Evolutionary conservation across 2,888 invertebrate genomes (phyloP), one percentile per base, ranked within the genome.

Genomic region (Coremacera marginata): DNA sequence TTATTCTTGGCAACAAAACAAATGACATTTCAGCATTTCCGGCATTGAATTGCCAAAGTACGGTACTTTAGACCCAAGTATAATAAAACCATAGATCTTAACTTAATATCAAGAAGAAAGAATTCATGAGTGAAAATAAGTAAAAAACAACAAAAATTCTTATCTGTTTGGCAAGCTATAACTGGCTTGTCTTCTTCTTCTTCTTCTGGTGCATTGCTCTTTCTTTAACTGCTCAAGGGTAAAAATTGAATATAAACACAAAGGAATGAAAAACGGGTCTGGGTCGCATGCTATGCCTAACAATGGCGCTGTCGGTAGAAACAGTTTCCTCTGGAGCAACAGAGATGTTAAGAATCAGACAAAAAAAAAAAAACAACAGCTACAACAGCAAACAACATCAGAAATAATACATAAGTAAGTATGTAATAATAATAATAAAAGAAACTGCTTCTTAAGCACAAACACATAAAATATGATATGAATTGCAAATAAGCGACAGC

Each of bases 201-300:
- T 37, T 34, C 68, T 70, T 25, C 34, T 55, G 55, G 70, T 34
- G 55, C 70, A 55, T 14, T 34, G 70, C 19, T 31, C 52, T 52
- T 70, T 70, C n/a, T 34, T 70, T 52, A 34, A 19, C 70, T 57
- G 37, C 51, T 70, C 70, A 70, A 70, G 70, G 70, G 70, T 34
- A 70, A 44, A 44, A 70, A 55, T 34, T 31, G 34, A 27, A 70
- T 31, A 52, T 51, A 31, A 70, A 52, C 31, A 14, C 11, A 49
- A 51, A 16, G n/a, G 14, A 16, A 22, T 31, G 44, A 44, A 44
- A 11, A 44, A 44, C 44, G 44, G 44, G 44, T 44, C 44, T 44
- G 14, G 51, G 49, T 52, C 25, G 27, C 22, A 51, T 52, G n/a
- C 52, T 70, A 14, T 19, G 22, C 22, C 63, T 34, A 65, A 65